Base-by-base conservation (phyloP, 1,140 invertebrate genomes). In the Drosophila mojavensis region DNA sequence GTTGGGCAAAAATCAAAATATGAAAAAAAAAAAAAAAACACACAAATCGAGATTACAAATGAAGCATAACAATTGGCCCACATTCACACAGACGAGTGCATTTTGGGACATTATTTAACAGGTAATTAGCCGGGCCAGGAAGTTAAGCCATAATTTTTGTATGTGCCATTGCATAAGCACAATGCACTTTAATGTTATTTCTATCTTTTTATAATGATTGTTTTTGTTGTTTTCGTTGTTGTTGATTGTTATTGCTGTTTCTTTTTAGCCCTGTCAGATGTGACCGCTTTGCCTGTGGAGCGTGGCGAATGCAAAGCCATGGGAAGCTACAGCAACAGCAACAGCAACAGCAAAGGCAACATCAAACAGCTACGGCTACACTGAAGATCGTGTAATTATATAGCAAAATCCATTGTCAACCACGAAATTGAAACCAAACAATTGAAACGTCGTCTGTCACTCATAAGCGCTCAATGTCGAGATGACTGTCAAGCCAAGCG, bases 321-420 rank as follows among this genome's bases (percentile, higher is more conserved):
- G 76, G 84, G 84, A 86, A 88, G 76, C 65, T 54, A 41, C 65
- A 48, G 66, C 48, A 70, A 58, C 60, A 36, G 9, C 33, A 36
- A 39, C 60, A 39, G 11, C 36, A 11, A 39, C 33, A 88, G 76
- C 65, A 48, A 36, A 58, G 45, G 66, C 48, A 66, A 56, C 60
- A 36, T 3, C 33, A 36, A 39, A 39, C 36, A 26, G 13, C 45
- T 26, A 41, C 45, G 69, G 60, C 69, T 68, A 63, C 77, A 84
- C 83, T 88, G 83, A 83, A 86, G 83, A 86, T 86, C 79, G 62
- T 86, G 83, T 86, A 86, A 86, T 86, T 82, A 86, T 86, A 86
- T 88, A 88, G 79, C 73, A 79, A 86, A 82, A 88, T 82, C 82
- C 82, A 86, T 86, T 86, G 82, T 86, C 82, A 88, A 82, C 82